A percentile compares a stretch with the other conserved stretches of the same genome.
These are phyloP conservation scores for Macrotrachela quadricornifera DNA, from an alignment of 1,140 invertebrate species.

Conservation along the genomic window DNA sequence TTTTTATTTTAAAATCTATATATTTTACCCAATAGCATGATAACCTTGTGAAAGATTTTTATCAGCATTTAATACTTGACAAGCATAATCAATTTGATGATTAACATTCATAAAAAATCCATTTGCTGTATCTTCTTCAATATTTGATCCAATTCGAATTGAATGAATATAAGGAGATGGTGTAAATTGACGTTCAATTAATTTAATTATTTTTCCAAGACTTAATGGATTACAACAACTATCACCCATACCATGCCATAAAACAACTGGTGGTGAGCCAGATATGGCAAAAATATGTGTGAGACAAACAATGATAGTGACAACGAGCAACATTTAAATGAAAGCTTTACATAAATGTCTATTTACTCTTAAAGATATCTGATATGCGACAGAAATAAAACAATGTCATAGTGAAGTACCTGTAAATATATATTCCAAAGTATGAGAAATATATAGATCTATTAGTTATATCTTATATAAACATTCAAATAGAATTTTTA, in stretches of 20 bases:
- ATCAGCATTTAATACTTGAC: conserved; percentile 50
- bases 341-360: no score
- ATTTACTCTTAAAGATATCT: no score
- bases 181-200: not conserved
- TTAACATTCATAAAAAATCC: conserved; percentile 61
- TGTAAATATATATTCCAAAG: no score
- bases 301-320: no score
- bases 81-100: conserved; percentile 44
- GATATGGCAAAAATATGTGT: no score
- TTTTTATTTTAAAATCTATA: no score
- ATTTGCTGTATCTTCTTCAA: conserved; percentile 31
- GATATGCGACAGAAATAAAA: no score
- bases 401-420: no score
- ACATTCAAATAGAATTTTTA: no score
- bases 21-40: conserved; percentile 55
- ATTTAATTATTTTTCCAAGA: conserved; percentile 1
- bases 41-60: conserved; percentile 53
- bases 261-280: not conserved
- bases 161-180: conserved; percentile 3
- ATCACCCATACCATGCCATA: conserved; percentile 10
- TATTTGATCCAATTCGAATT: conserved; percentile 1
- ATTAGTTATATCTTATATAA: no score
- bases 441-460: no score
- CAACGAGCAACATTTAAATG: no score
- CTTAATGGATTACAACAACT: conserved; percentile 8